A percentile compares a stretch with the other conserved stretches of the same genome.
Evolutionary conservation across 2,888 invertebrate genomes (phyloP).

Genomic region (Andrena minutula): DNA sequence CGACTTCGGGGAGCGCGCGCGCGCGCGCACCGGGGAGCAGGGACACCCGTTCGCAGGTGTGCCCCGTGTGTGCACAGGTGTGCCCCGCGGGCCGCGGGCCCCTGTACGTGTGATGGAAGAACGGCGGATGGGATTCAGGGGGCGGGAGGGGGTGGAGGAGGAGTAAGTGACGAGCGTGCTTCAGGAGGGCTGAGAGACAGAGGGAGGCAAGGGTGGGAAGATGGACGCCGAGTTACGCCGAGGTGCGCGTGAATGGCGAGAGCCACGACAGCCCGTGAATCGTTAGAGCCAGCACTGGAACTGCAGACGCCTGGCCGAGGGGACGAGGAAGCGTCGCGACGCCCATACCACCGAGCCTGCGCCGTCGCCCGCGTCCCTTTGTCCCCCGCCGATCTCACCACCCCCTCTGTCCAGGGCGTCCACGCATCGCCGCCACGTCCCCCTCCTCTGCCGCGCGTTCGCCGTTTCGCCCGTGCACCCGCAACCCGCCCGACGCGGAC

Average conservation of each 20-base stretch:
- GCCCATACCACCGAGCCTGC: conserved; percentile 68
- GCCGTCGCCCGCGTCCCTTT: conserved; percentile 71
- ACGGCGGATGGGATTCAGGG: background rate
- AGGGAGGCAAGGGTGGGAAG: conserved; percentile 5
- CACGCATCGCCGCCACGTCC: conserved; percentile 1
- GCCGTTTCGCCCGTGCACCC: conserved; percentile 16
- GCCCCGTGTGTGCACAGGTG: conserved; percentile 53
- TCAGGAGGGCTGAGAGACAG: background rate
- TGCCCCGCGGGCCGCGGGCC: conserved; percentile 20
- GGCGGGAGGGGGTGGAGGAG: background rate
- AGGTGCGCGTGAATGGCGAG: conserved; percentile 65
- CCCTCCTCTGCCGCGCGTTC: too few relatives aligned
- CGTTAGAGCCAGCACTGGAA: conserved; percentile 69
- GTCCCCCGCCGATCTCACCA: conserved; percentile 60
- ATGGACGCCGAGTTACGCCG: conserved; percentile 60
- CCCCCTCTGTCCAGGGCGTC: conserved; percentile 20
- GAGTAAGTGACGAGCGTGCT: background rate
- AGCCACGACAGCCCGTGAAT: conserved; percentile 62
- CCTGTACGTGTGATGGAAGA: background rate
- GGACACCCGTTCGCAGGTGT: conserved; percentile 38
- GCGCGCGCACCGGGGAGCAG: background rate
- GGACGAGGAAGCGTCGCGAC: conserved; percentile 73
- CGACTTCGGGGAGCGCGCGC: conserved; percentile 20
- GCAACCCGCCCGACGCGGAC: conserved; percentile 10
- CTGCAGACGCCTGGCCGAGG: conserved; percentile 51